phyloP scores from a whole-genome alignment of 2,113 vertebrate species.

The Butorides virescens region DNA sequence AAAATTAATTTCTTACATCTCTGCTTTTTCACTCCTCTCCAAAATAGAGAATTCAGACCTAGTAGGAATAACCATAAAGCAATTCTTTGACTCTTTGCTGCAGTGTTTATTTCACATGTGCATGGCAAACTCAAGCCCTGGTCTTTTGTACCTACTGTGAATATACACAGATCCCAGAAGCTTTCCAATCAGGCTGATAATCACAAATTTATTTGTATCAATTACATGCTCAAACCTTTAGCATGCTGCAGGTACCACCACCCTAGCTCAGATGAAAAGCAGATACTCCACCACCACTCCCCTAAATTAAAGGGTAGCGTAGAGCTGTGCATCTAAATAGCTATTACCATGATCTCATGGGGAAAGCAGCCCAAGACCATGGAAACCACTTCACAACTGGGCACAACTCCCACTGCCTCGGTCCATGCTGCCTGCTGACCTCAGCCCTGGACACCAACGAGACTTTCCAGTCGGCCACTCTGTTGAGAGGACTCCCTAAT shows the following conservation, averaged over 20 bases:
- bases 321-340: neutral
- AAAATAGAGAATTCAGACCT: neutral
- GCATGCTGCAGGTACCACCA: neutral
- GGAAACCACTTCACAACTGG: constrained; percentile 37
- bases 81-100: neutral
- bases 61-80: neutral
- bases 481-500: neutral
- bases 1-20: neutral
- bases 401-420: constrained; percentile 7
- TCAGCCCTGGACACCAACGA: neutral
- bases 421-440: neutral
- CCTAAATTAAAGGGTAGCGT: constrained; percentile 32
- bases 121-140: neutral
- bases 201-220: neutral
- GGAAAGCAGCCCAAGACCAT: constrained; percentile 42
- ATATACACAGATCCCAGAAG: neutral
- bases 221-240: neutral
- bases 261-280: neutral
- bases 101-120: neutral
- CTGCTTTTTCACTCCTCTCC: neutral
- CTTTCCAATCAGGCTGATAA: neutral
- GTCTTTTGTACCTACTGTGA: neutral
- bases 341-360: constrained; percentile 53
- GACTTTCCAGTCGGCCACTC: neutral
- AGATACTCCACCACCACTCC: neutral